Evolutionary conservation across 2,797 vertebrate genomes (phyloP), one percentile per base, ranked within the genome.

Genomic region (Champsocephalus esox): DNA sequence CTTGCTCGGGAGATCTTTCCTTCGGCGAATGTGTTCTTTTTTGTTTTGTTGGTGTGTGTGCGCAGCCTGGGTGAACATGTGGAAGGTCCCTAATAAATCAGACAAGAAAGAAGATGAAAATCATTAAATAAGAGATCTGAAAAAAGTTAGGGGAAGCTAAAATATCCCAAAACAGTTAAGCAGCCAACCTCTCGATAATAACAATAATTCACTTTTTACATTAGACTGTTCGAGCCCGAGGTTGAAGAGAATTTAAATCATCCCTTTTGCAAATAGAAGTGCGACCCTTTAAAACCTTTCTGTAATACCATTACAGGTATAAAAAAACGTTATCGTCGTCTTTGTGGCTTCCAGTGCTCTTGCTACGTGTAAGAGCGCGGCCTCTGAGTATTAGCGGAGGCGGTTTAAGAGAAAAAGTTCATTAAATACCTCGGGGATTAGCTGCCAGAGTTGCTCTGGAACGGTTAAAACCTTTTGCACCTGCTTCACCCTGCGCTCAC

Each of bases 341-440:
- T 80, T 72, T 10, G 66, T 76, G 79, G 81, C 73, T 72, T 70
- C 19, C 75, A 70, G 72, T 60, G 74, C 84, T 85, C 48, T 59
- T 3, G 65, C 78, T 78, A 80, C 78, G 54, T 80, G 80, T 64
- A 74, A 58, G 83, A 81, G 79, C 80, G 41, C 43, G 51, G 81
- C 86, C 77, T 66, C 51, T 38, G 86, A 85, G 90, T 85, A 88
- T 92, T 89, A 92, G 86, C 77, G 17, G 66, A 87, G 81, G 85
- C 70, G 77, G 67, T 87, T 87, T 82, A 87, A 89, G 83, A 90
- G 88, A 87, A 88, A 89, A 93, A 92, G 87, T 94, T 93, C 88
- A 92, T 92, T 93, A 94, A 94, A 92, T 87, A 93, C 91, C 89
- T 91, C 81, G 52, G 92, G 92, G 92, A 93, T 92, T 93, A 91